Conservation (phyloP, 30 jellyfish, hydroid and myxozoan species). For the Catostylus mosaicus region DNA sequence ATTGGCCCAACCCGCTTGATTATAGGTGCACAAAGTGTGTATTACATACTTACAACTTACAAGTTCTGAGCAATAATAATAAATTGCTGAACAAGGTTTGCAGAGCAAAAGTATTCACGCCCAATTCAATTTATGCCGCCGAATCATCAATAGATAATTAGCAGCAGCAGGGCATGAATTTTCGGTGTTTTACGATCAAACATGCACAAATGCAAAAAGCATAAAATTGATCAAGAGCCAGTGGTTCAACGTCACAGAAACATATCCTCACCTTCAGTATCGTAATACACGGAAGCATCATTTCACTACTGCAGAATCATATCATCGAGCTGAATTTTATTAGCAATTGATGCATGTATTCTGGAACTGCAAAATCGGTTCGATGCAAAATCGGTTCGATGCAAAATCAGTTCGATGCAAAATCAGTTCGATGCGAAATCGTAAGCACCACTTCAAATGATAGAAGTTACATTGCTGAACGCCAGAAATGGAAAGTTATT, state of each 20-base stretch:
- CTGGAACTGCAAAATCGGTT: conserved; percentile 25
- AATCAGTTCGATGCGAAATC: too few relatives aligned
- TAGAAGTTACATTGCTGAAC: conserved; percentile 30
- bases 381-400: too few relatives aligned
- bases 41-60: not conserved
- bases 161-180: too few relatives aligned
- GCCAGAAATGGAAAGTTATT: conserved; percentile 39
- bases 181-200: conserved; percentile 9
- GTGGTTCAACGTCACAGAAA: conserved; percentile 20
- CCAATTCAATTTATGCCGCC: too few relatives aligned
- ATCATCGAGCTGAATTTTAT: not conserved
- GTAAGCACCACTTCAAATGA: conserved; percentile 35
- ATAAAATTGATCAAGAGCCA: conserved; percentile 36
- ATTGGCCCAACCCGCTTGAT: conserved; percentile 5
- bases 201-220: conserved; percentile 30
- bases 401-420: too few relatives aligned
- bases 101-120: too few relatives aligned
- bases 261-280: conserved; percentile 36
- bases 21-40: conserved; percentile 1
- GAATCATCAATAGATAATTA: too few relatives aligned
- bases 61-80: not conserved
- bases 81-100: conserved; percentile 23
- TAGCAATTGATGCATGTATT: conserved; percentile 42
- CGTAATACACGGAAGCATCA: conserved; percentile 18
- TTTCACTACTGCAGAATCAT: conserved; percentile 11